Evolutionary conservation across 1,140 invertebrate species (phyloP), one percentile per base, ranked within the genome.

Genomic region (Frieseomelitta varia): DNA sequence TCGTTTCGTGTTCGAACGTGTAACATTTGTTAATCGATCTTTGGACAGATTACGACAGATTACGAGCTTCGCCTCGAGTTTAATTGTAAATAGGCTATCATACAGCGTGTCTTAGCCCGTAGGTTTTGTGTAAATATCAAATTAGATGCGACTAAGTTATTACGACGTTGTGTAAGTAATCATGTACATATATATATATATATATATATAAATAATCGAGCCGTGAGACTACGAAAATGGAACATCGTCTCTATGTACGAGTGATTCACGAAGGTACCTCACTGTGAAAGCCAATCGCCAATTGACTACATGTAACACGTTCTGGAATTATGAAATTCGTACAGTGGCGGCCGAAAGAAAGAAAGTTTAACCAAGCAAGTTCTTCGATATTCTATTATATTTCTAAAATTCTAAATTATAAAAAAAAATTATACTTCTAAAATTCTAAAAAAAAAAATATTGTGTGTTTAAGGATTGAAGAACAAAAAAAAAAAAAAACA

Each of bases 91-190:
- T 88, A 88, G 15, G 30, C 21, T 84, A 61, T 71, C 39, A 21
- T 55, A 30, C 68, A 51, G 74, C 73, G 74, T 79, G 47, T 81
- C 78, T 72, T 87, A 84, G 69, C 15, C 8, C 39, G 82, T 71
- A 87, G 86, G 55, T n/a, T 77, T 56, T 72, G 17, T 88, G 85
- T 88, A 88, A 88, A 88, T 90, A 90, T 79, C 56, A 61, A 71
- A 88, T 83, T 81, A 90, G 80, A 78, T 58, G 39, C 79, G 79
- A 90, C 15, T 90, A 90, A 89, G 76, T 90, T 90, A 90, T 90
- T 90, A 51, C 85, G 88, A 89, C 69, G 76, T 73, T 89, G 85
- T 84, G 76, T 83, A 87, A 85, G 30, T 87, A 75, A 87, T 80
- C 81, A 17, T 87, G 82, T 87, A 85, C 65, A 83, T 79, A 85